These are phyloP conservation scores for Rhynchomys soricoides DNA, from an alignment of 2,113 vertebrate species.

Conservation along the genomic window DNA sequence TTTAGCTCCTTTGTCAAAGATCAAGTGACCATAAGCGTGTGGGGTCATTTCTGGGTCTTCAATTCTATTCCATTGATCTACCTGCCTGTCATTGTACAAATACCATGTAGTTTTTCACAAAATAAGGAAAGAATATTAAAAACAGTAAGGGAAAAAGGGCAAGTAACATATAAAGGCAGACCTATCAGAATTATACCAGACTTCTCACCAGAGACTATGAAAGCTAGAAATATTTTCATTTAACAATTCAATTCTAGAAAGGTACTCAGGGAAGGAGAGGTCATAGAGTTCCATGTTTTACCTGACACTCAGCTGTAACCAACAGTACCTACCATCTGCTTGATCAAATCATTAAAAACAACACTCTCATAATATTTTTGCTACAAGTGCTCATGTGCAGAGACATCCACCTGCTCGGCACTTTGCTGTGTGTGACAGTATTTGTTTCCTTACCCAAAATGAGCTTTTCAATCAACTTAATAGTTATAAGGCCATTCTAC, in stretches of 20 bases:
- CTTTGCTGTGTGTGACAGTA: not conserved
- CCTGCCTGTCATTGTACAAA: too few species aligned
- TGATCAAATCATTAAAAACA: slow-evolving; percentile 12
- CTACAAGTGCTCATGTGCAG: not conserved
- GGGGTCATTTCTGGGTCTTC: too few species aligned
- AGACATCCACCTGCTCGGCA: not conserved
- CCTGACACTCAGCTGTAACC: not conserved
- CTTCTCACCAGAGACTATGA: too few species aligned
- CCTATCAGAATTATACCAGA: too few species aligned
- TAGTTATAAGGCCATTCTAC: not conserved
- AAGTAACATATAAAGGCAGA: too few species aligned
- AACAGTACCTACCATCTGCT: not conserved
- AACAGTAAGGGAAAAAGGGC: too few species aligned
- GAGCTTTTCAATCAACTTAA: not conserved
- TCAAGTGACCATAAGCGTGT: too few species aligned
- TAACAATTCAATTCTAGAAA: not conserved
- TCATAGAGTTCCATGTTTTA: not conserved
- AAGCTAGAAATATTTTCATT: too few species aligned
- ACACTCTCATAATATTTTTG: not conserved
- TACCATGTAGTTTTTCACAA: too few species aligned
- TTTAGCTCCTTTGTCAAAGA: too few species aligned
- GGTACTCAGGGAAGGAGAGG: not conserved
- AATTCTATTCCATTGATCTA: too few species aligned
- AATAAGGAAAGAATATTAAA: too few species aligned
- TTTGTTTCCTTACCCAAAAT: not conserved